Evolutionary conservation across 1,140 invertebrate genomes (phyloP).

Genomic region (Drosophila kikkawai): DNA sequence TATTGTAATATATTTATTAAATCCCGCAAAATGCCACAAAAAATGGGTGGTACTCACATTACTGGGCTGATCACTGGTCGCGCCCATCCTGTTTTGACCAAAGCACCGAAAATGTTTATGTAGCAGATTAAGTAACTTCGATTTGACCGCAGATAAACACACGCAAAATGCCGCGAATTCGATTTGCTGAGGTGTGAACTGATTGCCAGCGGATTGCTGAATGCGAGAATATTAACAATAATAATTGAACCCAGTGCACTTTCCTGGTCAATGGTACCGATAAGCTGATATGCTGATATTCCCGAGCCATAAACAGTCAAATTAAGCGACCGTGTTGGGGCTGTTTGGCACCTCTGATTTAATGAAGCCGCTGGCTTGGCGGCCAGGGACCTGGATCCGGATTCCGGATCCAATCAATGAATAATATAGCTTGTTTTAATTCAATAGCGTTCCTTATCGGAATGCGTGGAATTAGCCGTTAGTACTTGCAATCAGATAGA

Average conservation of each 20-base stretch:
- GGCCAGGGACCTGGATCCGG: background rate
- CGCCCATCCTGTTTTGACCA: constrained; percentile 19
- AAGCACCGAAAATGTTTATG: constrained; percentile 2
- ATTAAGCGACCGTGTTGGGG: constrained; percentile 24
- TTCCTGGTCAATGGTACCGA: constrained; percentile 30
- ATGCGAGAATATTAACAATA: constrained; percentile 19
- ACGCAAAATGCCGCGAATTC: background rate
- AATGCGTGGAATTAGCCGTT: constrained; percentile 17
- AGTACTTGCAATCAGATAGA: constrained; percentile 23
- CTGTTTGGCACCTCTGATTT: constrained; percentile 27
- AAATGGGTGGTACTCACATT: constrained; percentile 48
- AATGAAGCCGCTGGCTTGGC: constrained; percentile 8
- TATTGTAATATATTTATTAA: constrained; percentile 68
- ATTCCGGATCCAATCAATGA: constrained; percentile 19
- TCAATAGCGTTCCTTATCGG: constrained; percentile 33
- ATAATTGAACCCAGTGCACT: constrained; percentile 29
- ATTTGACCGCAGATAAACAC: constrained; percentile 13
- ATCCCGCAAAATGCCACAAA: constrained; percentile 17
- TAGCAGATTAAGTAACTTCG: constrained; percentile 6
- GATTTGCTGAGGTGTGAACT: constrained; percentile 15
- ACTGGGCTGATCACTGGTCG: constrained; percentile 5
- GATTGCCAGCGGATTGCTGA: constrained; percentile 21
- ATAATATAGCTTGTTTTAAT: constrained; percentile 14
- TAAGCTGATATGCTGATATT: constrained; percentile 42
- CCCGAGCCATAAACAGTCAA: constrained; percentile 32